Conservation (phyloP, 2,797 vertebrate genomes). For the Cygnus olor region DNA sequence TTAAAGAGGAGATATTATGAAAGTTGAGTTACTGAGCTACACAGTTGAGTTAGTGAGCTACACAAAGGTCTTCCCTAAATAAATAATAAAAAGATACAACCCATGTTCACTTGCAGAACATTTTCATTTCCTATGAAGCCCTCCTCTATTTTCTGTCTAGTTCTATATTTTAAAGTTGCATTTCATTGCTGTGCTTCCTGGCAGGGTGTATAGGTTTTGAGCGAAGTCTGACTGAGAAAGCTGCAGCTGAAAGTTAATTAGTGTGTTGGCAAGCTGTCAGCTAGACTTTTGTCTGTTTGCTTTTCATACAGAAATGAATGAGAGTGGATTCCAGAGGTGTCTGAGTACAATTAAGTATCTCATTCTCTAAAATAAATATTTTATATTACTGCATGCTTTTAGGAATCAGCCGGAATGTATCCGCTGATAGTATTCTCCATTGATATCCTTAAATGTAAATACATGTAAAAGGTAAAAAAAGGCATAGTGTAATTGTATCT, state of each 20-base stretch:
- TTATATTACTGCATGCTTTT: constrained; percentile 60
- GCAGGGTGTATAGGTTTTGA: constrained; percentile 43
- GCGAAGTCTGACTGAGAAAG: constrained; percentile 55
- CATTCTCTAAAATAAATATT: constrained; percentile 66
- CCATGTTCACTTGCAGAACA: not conserved
- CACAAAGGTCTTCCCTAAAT: not conserved
- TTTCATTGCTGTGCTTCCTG: constrained; percentile 49
- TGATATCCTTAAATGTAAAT: constrained; percentile 60
- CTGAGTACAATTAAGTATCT: constrained; percentile 71
- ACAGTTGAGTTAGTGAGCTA: not conserved
- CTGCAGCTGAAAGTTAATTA: constrained; percentile 74
- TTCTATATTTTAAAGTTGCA: constrained; percentile 49
- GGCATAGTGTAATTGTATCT: not conserved
- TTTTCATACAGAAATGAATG: constrained; percentile 70
- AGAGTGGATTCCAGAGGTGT: constrained; percentile 71
- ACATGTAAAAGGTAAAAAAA: constrained; percentile 9
- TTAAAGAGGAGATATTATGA: not conserved
- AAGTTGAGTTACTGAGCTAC: not conserved
- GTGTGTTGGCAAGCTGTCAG: constrained; percentile 71
- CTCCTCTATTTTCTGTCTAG: not conserved
- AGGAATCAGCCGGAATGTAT: constrained; percentile 53
- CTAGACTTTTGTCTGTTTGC: constrained; percentile 67
- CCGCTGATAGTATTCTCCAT: constrained; percentile 44
- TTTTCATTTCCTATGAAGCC: constrained; percentile 6
- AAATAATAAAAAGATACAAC: constrained; percentile 4